These are phyloP conservation scores for Drosophila littoralis DNA, from an alignment of 1,140 invertebrate species.

Conservation along the genomic window DNA sequence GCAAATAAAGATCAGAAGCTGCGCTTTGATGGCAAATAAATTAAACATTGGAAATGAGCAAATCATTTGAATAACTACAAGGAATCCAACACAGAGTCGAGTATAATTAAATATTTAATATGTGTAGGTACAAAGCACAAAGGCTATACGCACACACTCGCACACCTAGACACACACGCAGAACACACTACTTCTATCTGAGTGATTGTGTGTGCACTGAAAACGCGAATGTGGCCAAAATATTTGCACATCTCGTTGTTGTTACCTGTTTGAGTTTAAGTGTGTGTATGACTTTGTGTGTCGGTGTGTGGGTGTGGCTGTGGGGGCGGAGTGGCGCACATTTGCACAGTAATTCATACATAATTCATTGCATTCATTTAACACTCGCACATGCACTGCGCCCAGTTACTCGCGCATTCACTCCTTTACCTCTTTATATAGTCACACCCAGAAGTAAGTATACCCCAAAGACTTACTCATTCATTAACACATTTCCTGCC, in stretches of 20 bases:
- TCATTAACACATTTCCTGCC: conserved; percentile 65
- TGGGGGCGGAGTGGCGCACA: conserved; percentile 47
- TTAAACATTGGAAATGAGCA: conserved; percentile 59
- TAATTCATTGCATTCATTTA: conserved; percentile 82
- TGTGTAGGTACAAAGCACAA: conserved; percentile 48
- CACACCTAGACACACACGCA: neutral
- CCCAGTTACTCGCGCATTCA: conserved; percentile 27
- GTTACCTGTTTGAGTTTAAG: conserved; percentile 44
- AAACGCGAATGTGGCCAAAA: conserved; percentile 42
- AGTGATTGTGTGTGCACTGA: conserved; percentile 29
- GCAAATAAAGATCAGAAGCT: conserved; percentile 62
- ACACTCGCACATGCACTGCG: conserved; percentile 52
- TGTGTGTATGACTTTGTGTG: neutral
- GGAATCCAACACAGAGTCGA: conserved; percentile 22
- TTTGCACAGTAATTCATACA: conserved; percentile 78
- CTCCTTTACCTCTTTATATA: conserved; percentile 44
- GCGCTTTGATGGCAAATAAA: conserved; percentile 58
- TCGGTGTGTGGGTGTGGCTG: conserved; percentile 15
- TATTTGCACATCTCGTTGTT: conserved; percentile 53
- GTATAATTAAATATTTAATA: conserved; percentile 69
- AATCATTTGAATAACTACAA: conserved; percentile 73
- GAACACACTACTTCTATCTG: neutral
- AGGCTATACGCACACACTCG: conserved; percentile 6
- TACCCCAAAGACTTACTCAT: conserved; percentile 48
- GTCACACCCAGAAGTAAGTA: conserved; percentile 36